phyloP scores from a whole-genome alignment of 2,797 vertebrate species.

The Xyrichtys novacula region DNA sequence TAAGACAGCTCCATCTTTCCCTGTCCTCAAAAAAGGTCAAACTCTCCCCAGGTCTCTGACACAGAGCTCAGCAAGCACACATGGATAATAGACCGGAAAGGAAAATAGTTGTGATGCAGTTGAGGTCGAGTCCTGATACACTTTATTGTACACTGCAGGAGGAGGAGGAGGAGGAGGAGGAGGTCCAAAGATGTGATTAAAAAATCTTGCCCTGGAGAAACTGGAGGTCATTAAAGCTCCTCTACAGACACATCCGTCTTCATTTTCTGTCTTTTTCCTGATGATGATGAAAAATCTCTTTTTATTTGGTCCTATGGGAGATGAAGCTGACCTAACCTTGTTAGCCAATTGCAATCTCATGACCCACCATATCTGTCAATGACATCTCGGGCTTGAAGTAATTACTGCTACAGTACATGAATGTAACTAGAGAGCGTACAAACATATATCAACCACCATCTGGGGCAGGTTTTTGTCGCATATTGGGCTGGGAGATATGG shows the following conservation, averaged over 20 bases:
- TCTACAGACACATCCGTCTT: slow-evolving; percentile 22
- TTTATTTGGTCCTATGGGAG: background rate
- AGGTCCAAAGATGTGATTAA: background rate
- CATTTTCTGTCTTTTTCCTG: slow-evolving; percentile 4
- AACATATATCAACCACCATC: background rate
- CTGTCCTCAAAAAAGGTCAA: slow-evolving; percentile 42
- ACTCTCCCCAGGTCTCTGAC: slow-evolving; percentile 10
- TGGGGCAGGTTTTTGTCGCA: background rate
- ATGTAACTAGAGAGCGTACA: background rate
- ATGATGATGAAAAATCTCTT: slow-evolving; percentile 10
- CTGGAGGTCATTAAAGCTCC: slow-evolving; percentile 12
- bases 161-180: no score
- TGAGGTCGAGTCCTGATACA: background rate
- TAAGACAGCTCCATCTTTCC: slow-evolving; percentile 34
- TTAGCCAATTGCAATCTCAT: background rate
- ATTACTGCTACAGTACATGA: background rate
- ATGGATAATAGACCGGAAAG: background rate
- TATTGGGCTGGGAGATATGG: no score
- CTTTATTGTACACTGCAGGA: background rate
- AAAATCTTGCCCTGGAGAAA: slow-evolving; percentile 1
- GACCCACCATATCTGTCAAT: slow-evolving; percentile 5
- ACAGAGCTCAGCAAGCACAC: background rate
- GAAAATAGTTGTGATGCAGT: background rate
- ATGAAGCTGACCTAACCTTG: slow-evolving; percentile 7
- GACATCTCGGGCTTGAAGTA: background rate